Conservation (phyloP, 1,140 invertebrate species). For the Drosophila sp. region DNA sequence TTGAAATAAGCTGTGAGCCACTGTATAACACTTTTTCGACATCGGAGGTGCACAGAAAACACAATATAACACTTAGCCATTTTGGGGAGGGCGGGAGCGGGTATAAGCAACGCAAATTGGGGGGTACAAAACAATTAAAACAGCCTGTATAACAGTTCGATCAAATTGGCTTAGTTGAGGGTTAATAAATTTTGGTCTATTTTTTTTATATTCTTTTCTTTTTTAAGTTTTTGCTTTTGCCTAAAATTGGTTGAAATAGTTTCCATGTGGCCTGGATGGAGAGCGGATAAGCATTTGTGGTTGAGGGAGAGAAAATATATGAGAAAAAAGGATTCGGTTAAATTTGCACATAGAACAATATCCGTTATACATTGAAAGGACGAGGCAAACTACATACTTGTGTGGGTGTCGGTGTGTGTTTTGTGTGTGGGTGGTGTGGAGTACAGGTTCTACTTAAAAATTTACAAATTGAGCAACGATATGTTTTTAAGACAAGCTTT, state of each 20-base stretch:
- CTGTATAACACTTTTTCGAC: slow-evolving; percentile 52
- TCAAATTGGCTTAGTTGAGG: slow-evolving; percentile 74
- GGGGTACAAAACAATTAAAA: slow-evolving; percentile 41
- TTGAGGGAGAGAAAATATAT: slow-evolving; percentile 60
- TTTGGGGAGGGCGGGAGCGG: slow-evolving; percentile 27
- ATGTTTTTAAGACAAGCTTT: slow-evolving; percentile 25
- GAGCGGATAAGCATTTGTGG: slow-evolving; percentile 57
- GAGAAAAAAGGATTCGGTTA: slow-evolving; percentile 61
- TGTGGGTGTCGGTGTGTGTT: slow-evolving; percentile 35
- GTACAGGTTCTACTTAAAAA: slow-evolving; percentile 57
- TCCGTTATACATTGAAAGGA: slow-evolving; percentile 40
- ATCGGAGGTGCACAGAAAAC: slow-evolving; percentile 65
- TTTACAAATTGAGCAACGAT: slow-evolving; percentile 49
- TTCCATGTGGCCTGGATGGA: slow-evolving; percentile 78
- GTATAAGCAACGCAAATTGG: slow-evolving; percentile 20
- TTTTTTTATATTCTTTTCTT: slow-evolving; percentile 43
- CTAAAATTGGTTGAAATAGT: slow-evolving; percentile 75
- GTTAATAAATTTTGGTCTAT: slow-evolving; percentile 66
- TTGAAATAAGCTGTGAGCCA: too few species aligned
- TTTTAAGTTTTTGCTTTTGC: slow-evolving; percentile 47
- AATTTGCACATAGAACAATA: slow-evolving; percentile 53
- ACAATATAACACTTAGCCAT: slow-evolving; percentile 59
- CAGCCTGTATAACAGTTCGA: slow-evolving; percentile 43
- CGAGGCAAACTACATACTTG: slow-evolving; percentile 63
- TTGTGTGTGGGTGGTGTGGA: slow-evolving; percentile 52